phyloP scores from a whole-genome alignment of 2,888 invertebrate genomes.

The Mycogona germanica region DNA sequence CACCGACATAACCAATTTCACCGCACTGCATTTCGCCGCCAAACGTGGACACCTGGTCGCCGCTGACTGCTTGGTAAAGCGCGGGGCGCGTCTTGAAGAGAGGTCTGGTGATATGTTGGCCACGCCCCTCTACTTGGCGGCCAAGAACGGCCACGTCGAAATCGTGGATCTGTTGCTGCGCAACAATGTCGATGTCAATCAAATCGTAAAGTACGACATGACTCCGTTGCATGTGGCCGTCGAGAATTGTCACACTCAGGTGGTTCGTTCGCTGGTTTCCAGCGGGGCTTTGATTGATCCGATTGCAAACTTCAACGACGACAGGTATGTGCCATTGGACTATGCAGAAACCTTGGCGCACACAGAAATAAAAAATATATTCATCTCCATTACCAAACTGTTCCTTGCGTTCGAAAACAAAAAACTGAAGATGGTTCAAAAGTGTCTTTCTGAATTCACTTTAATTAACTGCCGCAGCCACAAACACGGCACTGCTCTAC shows the following conservation, averaged over 20 bases:
- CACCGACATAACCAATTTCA: not conserved
- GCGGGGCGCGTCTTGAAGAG: not conserved
- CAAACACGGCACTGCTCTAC: too few relatives aligned
- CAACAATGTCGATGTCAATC: not conserved
- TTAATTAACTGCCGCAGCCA: too few relatives aligned
- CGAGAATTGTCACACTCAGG: not conserved
- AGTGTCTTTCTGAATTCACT: too few relatives aligned
- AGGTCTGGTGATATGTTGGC: not conserved
- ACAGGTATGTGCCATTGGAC: too few relatives aligned
- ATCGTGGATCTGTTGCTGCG: not conserved
- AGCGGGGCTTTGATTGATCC: too few relatives aligned
- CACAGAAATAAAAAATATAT: too few relatives aligned
- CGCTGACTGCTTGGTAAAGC: not conserved
- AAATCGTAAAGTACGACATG: not conserved
- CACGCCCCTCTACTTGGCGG: conserved; percentile 38
- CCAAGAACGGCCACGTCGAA: conserved; percentile 29
- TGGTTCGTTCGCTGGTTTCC: too few relatives aligned
- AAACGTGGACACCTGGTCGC: not conserved
- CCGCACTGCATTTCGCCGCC: conserved; percentile 1
- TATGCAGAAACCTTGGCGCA: too few relatives aligned
- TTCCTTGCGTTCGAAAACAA: too few relatives aligned
- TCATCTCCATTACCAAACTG: too few relatives aligned
- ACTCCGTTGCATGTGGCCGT: conserved; percentile 4
- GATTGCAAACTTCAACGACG: too few relatives aligned
- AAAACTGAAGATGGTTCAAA: too few relatives aligned